These are phyloP conservation scores for Siniperca chuatsi DNA, from an alignment of 2,113 vertebrate species.

Conservation along the genomic window DNA sequence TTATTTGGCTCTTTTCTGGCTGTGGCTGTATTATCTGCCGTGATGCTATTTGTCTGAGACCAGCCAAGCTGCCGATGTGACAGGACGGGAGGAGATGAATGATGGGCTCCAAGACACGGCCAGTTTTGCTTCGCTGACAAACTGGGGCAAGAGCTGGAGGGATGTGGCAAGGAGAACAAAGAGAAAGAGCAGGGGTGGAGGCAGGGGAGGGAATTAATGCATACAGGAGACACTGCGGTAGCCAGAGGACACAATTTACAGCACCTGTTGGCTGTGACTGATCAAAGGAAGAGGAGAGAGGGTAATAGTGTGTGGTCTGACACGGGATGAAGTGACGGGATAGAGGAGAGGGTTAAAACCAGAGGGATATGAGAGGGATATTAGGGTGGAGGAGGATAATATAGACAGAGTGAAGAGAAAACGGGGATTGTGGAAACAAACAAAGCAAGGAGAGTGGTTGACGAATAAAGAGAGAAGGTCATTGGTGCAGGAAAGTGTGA, in stretches of 20 bases:
- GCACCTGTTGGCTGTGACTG: constrained; percentile 80
- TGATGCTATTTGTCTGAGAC: constrained; percentile 81
- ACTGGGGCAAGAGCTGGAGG: constrained; percentile 80
- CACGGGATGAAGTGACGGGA: constrained; percentile 55
- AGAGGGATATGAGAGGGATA: constrained; percentile 40
- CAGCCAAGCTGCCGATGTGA: constrained; percentile 61
- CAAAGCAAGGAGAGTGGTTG: constrained; percentile 35
- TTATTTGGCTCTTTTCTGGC: constrained; percentile 72
- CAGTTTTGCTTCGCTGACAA: constrained; percentile 85
- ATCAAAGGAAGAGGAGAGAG: constrained; percentile 65
- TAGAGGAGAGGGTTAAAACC: constrained; percentile 62
- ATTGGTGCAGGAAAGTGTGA: constrained; percentile 56
- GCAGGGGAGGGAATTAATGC: constrained; percentile 9
- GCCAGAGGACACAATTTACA: constrained; percentile 71
- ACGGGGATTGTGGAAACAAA: constrained; percentile 3
- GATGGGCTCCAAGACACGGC: constrained; percentile 73
- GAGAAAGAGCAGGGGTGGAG: constrained; percentile 33
- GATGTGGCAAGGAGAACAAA: constrained; percentile 38
- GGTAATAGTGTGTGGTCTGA: constrained; percentile 68
- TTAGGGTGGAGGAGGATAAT: constrained; percentile 58
- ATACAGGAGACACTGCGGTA: constrained; percentile 19
- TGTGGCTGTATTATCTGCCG: constrained; percentile 74
- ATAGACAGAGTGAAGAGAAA: constrained; percentile 58
- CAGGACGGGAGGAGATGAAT: constrained; percentile 70
- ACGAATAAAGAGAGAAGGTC: constrained; percentile 61